These are phyloP conservation scores for Leptoteleia sp. DNA, from an alignment of 1,140 invertebrate species.

Conservation along the genomic window DNA sequence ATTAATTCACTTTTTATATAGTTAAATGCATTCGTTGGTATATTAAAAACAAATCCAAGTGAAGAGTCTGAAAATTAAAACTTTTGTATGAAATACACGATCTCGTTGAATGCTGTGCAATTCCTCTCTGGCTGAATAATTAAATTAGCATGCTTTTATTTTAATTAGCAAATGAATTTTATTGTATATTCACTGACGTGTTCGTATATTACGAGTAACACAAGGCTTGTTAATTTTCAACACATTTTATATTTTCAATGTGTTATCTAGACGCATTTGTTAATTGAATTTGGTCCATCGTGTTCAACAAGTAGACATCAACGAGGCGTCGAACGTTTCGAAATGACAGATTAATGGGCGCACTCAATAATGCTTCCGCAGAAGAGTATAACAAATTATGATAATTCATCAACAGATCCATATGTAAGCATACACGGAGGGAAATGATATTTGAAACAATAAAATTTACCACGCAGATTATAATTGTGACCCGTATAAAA, in stretches of 20 bases:
- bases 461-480: no score
- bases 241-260: constrained; percentile 11
- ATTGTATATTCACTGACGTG: constrained; percentile 2
- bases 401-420: no score
- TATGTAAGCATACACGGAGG: no score
- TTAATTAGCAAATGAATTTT: constrained; percentile 29
- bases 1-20: no score
- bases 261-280: not conserved
- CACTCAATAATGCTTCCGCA: not conserved
- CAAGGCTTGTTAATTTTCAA: constrained; percentile 17
- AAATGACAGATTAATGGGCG: constrained; percentile 12
- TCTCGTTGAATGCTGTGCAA: no score
- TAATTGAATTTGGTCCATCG: constrained; percentile 8
- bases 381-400: not conserved
- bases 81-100: no score
- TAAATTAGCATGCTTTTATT: constrained; percentile 9
- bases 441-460: no score
- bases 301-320: constrained; percentile 22
- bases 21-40: no score
- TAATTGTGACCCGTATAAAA: no score
- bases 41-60: no score
- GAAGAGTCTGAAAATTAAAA: no score
- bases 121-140: constrained; percentile 1
- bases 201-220: constrained; percentile 7
- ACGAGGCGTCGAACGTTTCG: not conserved